Evolutionary conservation across 2,113 vertebrate genomes (phyloP).

Genomic region (Cathartes aura): DNA sequence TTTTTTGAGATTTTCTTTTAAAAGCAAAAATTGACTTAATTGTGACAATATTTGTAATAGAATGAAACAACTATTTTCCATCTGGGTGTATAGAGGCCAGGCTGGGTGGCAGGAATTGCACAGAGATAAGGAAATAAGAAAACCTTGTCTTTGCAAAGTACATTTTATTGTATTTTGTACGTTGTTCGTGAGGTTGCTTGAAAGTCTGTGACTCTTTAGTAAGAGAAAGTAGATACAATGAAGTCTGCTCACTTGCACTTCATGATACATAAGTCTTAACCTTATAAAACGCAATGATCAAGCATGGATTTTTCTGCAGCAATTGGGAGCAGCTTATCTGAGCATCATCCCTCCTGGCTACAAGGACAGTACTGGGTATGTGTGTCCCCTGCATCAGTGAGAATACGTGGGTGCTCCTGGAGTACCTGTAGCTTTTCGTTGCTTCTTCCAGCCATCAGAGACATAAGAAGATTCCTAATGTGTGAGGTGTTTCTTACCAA

Average conservation of each 20-base stretch:
- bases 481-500: background rate
- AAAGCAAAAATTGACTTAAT: constrained; percentile 16
- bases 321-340: background rate
- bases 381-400: background rate
- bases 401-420: background rate
- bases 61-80: background rate
- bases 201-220: background rate
- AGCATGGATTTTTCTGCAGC: background rate
- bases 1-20: background rate
- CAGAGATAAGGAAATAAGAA: background rate
- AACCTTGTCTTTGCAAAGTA: background rate
- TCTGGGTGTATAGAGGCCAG: background rate
- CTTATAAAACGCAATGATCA: background rate
- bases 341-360: background rate
- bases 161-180: background rate
- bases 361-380: background rate
- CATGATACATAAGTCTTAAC: background rate
- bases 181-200: background rate
- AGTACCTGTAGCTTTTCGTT: background rate
- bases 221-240: background rate
- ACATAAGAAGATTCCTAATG: background rate
- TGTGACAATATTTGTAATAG: background rate
- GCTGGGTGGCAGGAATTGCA: background rate
- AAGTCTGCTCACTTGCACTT: background rate
- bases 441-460: background rate